Evolutionary conservation across 2,797 vertebrate species (phyloP), one percentile per base, ranked within the genome.

Genomic region (Euthynnus affinis): DNA sequence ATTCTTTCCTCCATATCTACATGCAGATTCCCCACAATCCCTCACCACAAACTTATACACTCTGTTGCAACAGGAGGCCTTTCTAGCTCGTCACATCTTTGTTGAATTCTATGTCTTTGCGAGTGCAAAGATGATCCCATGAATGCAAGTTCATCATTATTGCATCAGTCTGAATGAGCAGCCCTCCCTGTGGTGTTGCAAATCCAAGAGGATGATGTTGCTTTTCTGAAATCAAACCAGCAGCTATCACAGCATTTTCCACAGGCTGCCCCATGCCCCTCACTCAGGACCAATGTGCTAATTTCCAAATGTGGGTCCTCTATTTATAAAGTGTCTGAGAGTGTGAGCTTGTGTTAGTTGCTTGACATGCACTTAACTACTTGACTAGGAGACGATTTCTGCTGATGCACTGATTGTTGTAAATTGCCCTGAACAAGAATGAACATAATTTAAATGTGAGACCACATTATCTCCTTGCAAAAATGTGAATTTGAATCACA

Each of bases 261-360:
- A 63, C 73, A 81, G 22, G 25, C 53, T 9, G 67, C 25, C 32
- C 20, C 4, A 2, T 61, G 66, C 23, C 67, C 76, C 51, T 29
- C 6, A 22, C 34, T 68, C 18, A 27, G 61, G 60, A 29, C 69
- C 23, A 40, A 37, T 52, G 52, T 5, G 37, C 32, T 69, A 58
- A 75, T 88, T 86, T 88, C 80, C 56, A 86, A 87, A 91, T 78
- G 56, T 23, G 14, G 18, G 27, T 46, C 29, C 53, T 55, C 62
- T 80, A 57, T 87, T 86, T 69, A 60, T 58, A 68, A 75, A 75
- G 77, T 63, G 65, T 81, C 49, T 69, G 75, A 80, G 44, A 67
- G 69, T 82, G 60, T 79, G 58, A 52, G 0, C n/a, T 5, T 20
- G 9, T 66, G 44, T 62, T 57, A 37, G 61, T 4, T 7, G 29